Evolutionary conservation across 2,113 vertebrate genomes (phyloP).

Genomic region (Pandion haliaetus): DNA sequence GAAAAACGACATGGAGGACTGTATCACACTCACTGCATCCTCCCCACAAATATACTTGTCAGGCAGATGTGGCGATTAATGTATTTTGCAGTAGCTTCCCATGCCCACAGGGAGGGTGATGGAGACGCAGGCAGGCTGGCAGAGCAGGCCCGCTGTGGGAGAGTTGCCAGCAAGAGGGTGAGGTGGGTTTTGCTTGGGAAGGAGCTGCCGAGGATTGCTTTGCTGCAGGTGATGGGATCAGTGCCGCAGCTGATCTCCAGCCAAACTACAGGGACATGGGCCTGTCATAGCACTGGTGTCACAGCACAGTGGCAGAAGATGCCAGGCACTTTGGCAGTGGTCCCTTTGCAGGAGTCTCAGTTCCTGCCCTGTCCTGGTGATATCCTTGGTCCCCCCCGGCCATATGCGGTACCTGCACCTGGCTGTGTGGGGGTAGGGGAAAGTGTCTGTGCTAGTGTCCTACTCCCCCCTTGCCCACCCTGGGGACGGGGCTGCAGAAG

Average conservation of each 20-base stretch:
- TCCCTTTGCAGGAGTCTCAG: not conserved
- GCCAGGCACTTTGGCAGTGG: not conserved
- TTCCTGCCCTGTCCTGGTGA: not conserved
- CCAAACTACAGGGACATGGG: not conserved
- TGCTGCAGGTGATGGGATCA: not conserved
- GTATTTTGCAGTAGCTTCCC: not conserved
- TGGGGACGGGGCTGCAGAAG: not conserved
- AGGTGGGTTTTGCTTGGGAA: not conserved
- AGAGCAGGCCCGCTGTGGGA: not conserved
- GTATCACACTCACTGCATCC: not conserved
- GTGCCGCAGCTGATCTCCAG: not conserved
- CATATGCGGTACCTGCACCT: too few species aligned
- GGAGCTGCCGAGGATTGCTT: not conserved
- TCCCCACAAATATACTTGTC: not conserved
- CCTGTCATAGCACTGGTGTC: rapidly evolving
- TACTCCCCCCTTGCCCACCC: rapidly evolving
- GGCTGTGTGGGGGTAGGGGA: not conserved
- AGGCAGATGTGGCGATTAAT: not conserved
- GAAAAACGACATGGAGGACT: not conserved
- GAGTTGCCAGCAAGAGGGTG: rapidly evolving
- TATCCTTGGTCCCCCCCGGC: not conserved
- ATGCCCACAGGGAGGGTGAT: not conserved
- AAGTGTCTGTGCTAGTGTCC: not conserved
- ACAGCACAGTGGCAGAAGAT: not conserved
- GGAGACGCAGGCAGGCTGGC: not conserved